Base-by-base conservation (phyloP, 2,797 vertebrate species). In the Parauchenoglanis punctatus region DNA sequence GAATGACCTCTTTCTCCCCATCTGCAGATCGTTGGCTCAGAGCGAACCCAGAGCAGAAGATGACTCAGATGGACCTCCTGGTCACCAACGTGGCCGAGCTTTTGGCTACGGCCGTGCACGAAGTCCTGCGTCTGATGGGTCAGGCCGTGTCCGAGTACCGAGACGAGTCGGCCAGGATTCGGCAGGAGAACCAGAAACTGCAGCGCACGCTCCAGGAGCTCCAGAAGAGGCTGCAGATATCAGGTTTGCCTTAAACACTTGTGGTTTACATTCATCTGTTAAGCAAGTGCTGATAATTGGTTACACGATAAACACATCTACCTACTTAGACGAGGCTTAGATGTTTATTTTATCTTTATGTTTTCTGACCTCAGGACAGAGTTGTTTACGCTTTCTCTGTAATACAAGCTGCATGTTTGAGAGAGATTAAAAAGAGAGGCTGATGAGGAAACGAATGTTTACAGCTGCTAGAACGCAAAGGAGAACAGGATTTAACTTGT, bases 51-150 rank as follows among this genome's bases (percentile, higher is more conserved):
- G 56, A 70, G 54, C 28, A 0, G 25, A 88, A 76, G 23, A 91
- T 91, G 87, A 88, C 87, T 63, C 88, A 91, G 83, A 87, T 91
- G 86, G 90, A 91, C 54, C 65, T 87, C 25, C 88, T 91, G 2
- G 84, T 88, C 75, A 86, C 85, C 17, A 87, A 86, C 52, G 88
- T 91, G 72, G 83, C 89, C n/a, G 90, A 89, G 78, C 88, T 89
- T 40, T 72, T 91, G 31, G 92, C 92, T 68, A 84, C 94, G 11
- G 89, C 90, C 2, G 91, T 90, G 72, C 93, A 94, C 61, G 94
- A 95, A 85, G 92, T 93, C 83, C 91, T 94, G 91, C 86, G 93
- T 46, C 87, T 91, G 87, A 91, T 89, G 8, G 91, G 85, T 18
- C 91, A 84, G 81, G 93, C 46, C 3, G 18, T 72, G 61, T 44